Percentiles rank a stretch among this genome's conserved stretches.
These are phyloP conservation scores for Agrochola macilenta DNA, from an alignment of 2,888 invertebrate species.

Conservation along the genomic window DNA sequence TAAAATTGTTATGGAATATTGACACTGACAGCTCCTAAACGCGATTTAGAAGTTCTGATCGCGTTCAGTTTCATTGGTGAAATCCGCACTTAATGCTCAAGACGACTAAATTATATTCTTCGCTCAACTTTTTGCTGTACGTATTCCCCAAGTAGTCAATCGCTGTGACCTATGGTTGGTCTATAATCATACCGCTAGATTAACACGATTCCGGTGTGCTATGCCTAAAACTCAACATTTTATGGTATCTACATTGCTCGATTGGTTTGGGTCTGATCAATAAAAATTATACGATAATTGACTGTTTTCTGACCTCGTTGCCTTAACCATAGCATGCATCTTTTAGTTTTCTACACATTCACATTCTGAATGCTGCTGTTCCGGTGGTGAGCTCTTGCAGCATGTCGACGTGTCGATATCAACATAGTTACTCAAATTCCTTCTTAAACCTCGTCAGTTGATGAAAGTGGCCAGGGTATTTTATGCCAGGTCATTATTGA, in stretches of 20 bases:
- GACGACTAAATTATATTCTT: neutral
- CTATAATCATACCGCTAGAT: neutral
- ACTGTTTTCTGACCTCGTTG: neutral
- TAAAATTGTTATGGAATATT: too few species aligned
- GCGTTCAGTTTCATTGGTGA: too few species aligned
- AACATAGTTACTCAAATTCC: neutral
- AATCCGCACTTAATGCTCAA: neutral
- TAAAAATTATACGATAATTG: neutral
- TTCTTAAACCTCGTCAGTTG: neutral
- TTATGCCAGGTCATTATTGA: neutral
- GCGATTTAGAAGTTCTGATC: too few species aligned
- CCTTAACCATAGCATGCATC: neutral
- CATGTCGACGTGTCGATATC: neutral
- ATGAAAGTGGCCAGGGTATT: neutral
- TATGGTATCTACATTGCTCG: neutral
- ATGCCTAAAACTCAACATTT: neutral
- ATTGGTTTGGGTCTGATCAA: neutral
- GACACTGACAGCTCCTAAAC: too few species aligned
- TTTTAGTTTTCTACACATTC: neutral
- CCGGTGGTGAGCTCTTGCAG: conserved; percentile 3
- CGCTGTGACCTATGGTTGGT: too few species aligned
- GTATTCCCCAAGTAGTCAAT: neutral
- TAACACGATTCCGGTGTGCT: neutral
- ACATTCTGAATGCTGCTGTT: conserved; percentile 21
- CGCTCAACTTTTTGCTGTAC: neutral